Percentiles rank a stretch among this genome's conserved stretches.
Conservation (phyloP, 2,113 vertebrate species). For the Halichoeres trimaculatus region DNA sequence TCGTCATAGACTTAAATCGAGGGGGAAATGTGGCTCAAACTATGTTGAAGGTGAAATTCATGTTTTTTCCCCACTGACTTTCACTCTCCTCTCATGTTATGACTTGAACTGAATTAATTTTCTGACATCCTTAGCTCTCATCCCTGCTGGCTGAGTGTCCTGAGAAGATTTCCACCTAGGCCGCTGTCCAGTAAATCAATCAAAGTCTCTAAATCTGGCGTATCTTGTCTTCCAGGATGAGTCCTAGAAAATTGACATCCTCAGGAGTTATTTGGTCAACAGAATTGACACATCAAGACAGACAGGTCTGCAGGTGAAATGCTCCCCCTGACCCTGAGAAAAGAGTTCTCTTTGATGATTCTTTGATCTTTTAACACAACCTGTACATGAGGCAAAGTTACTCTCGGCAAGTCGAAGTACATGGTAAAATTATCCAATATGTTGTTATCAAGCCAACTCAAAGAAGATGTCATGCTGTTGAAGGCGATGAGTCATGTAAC, state of each 20-base stretch:
- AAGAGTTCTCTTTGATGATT: neutral
- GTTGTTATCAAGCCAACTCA: neutral
- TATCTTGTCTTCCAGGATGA: constrained; percentile 35
- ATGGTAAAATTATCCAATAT: neutral
- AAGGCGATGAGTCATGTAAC: neutral
- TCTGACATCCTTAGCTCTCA: constrained; percentile 29
- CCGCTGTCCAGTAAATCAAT: constrained; percentile 65
- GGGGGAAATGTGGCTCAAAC: neutral
- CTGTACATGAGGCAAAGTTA: neutral
- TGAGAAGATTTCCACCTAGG: constrained; percentile 54
- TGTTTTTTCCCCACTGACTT: constrained; percentile 23
- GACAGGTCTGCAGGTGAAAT: neutral
- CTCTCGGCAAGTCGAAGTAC: neutral
- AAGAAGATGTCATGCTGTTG: neutral
- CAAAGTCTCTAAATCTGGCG: constrained; percentile 56
- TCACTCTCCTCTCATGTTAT: constrained; percentile 21
- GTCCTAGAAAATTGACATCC: constrained; percentile 41
- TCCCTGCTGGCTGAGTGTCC: constrained; percentile 35
- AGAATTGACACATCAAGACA: constrained; percentile 11
- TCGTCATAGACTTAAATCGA: neutral
- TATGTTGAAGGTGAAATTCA: constrained; percentile 16
- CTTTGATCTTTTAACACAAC: constrained; percentile 8
- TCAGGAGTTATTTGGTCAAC: constrained; percentile 22
- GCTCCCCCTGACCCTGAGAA: constrained; percentile 14
- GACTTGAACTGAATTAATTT: constrained; percentile 22